Evolutionary conservation across 2,888 invertebrate species (phyloP), one percentile per base, ranked within the genome.

Genomic region (Chesias legatella): DNA sequence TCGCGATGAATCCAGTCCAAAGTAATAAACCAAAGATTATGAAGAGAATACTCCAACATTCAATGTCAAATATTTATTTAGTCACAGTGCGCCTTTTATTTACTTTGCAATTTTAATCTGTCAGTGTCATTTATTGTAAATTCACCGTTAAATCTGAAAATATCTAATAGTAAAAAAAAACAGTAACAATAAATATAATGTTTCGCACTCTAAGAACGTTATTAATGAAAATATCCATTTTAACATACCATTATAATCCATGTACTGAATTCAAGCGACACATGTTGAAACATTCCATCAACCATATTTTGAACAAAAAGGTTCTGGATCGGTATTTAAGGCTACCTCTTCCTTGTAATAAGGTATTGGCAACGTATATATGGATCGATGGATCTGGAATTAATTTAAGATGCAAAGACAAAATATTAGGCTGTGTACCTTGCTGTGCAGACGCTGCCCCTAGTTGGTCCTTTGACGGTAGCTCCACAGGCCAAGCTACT

Each of bases 381-480:
- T 95, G 94, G 94, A 93, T 95, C 48, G 95, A 95, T 63, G 94
- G 94, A 9, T 92, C 92, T 1, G 94, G 93, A 1, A 92, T 94
- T 58, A 89, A 92, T 60, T 67, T 94, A 54, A 85, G 95, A 53
- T 81, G 89, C 47, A 94, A 94, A 71, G 92, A 93, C 34, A 88
- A 92, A 47, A 91, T 94, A 1, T 66, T 94, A 11, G 89, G 90
- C 60, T 90, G 89, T 56, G 81, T 90, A 7, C 94, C 94, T n/a
- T 86, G 83, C 41, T 61, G 70, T 10, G 80, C 91, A 6, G 81
- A 78, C 1, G 66, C 65, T 24, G 73, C 92, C 23, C 97, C 97
- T 1, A 83, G 90, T 10, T 98, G 97, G 97, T 94, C 95, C 58
- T 98, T 95, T 67, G 97, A 98, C 80, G 97, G 97, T 27, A 96